These are phyloP conservation scores for Arion vulgaris DNA, from an alignment of 1,140 invertebrate species.

Conservation along the genomic window DNA sequence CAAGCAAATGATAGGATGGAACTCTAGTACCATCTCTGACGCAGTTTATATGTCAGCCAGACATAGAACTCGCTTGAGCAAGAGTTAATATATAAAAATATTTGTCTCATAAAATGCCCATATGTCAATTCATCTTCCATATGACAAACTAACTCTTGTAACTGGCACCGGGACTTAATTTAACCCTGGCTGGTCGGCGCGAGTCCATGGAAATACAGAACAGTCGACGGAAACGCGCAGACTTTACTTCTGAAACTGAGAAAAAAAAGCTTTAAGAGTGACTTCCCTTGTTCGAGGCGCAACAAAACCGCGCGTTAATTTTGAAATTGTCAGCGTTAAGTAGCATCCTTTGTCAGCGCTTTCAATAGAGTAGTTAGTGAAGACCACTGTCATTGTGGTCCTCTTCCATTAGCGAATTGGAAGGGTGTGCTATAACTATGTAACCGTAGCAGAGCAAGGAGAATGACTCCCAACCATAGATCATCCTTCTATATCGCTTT, in stretches of 20 bases:
- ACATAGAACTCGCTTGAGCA: not conserved
- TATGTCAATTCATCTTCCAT: slow-evolving; percentile 9
- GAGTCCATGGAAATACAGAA: slow-evolving; percentile 5
- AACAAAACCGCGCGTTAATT: slow-evolving; percentile 41
- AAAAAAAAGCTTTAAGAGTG: slow-evolving; percentile 35
- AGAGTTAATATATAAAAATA: not conserved
- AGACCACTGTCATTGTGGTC: slow-evolving; percentile 4
- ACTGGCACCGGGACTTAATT: not conserved
- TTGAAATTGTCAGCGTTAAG: slow-evolving; percentile 37
- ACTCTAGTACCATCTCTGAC: not conserved
- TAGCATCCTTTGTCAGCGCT: slow-evolving; percentile 32
- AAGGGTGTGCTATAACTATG: not conserved
- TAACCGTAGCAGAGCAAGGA: not conserved
- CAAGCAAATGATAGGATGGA: not conserved
- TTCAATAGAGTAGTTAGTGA: slow-evolving; percentile 32
- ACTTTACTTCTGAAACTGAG: slow-evolving; percentile 24
- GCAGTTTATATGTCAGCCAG: not conserved
- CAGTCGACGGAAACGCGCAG: not conserved
- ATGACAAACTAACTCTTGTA: not conserved
- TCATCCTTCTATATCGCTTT: slow-evolving; percentile 27
- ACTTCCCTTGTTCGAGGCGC: slow-evolving; percentile 36
- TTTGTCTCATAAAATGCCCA: slow-evolving; percentile 16
- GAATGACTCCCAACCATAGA: slow-evolving; percentile 5
- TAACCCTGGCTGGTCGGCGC: not conserved
- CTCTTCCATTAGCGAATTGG: slow-evolving; percentile 29